Percentiles rank a stretch among this genome's conserved stretches.
phyloP scores from a whole-genome alignment of 2,113 vertebrate species.

The mouse (Mus musculus) region DNA sequence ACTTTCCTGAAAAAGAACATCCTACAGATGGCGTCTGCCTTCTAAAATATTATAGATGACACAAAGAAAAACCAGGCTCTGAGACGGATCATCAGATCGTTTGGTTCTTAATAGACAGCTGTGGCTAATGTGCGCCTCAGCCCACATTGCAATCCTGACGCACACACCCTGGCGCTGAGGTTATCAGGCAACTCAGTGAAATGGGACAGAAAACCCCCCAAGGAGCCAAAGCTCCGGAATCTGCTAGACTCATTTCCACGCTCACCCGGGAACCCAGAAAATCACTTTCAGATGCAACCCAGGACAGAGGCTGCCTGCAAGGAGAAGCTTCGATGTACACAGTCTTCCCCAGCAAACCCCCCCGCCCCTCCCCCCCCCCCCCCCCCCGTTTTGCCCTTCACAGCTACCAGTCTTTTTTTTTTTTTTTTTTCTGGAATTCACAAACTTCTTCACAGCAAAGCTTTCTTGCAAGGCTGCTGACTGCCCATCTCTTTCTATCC shows the following conservation, averaged over 20 bases:
- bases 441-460: background rate
- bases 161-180: background rate
- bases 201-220: slow-evolving; percentile 22
- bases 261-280: slow-evolving; percentile 56
- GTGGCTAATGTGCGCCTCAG: background rate
- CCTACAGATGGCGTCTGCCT: slow-evolving; percentile 1
- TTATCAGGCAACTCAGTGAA: background rate
- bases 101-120: background rate
- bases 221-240: background rate
- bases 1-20: background rate
- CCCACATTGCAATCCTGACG: background rate
- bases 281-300: background rate
- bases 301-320: slow-evolving; percentile 1
- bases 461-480: background rate
- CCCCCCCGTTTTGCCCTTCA: too few species aligned
- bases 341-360: slow-evolving; percentile 12
- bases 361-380: too few species aligned
- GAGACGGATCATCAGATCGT: background rate
- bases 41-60: background rate
- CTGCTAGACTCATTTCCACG: slow-evolving; percentile 28
- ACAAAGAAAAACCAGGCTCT: background rate
- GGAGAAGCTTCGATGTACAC: background rate
- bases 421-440: background rate
- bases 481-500: background rate
- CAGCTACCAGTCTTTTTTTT: too few species aligned